Evolutionary conservation across 2,113 vertebrate genomes (phyloP).

Genomic region (Alligator sinensis): DNA sequence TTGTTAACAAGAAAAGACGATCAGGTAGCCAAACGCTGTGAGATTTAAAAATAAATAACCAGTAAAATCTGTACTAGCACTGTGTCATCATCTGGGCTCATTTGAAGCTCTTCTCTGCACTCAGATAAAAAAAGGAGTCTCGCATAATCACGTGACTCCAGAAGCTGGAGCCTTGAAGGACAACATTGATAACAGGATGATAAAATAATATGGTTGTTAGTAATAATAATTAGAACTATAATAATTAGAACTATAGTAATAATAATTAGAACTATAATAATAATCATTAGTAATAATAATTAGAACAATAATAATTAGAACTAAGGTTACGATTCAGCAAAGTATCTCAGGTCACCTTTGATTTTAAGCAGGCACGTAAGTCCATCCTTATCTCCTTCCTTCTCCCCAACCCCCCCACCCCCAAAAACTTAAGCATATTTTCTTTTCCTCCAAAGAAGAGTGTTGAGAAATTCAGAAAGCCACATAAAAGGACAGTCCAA

Average conservation of each 20-base stretch:
- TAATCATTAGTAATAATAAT: too few relatives aligned
- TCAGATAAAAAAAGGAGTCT: background rate
- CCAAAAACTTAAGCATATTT: too few relatives aligned
- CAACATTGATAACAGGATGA: background rate
- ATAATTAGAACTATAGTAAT: too few relatives aligned
- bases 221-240: too few relatives aligned
- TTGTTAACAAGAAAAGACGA: background rate
- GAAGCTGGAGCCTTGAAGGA: background rate
- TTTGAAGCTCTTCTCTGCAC: slow-evolving; percentile 15
- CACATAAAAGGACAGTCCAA: background rate
- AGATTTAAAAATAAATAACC: background rate
- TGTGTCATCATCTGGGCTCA: background rate
- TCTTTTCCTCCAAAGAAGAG: too few relatives aligned
- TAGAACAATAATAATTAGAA: background rate
- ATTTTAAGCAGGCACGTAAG: background rate
- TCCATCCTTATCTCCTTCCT: background rate
- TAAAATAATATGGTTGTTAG: background rate
- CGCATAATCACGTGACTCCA: background rate
- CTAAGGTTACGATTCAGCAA: background rate
- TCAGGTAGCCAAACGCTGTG: background rate
- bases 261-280: too few relatives aligned
- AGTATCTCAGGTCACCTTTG: background rate
- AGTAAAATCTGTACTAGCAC: background rate
- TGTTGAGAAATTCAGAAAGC: too few relatives aligned
- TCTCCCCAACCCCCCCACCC: too few relatives aligned